A percentile compares a stretch with the other conserved stretches of the same genome.
These are phyloP conservation scores for Drosophila nigrodunni DNA, from an alignment of 1,140 invertebrate species.

Conservation along the genomic window DNA sequence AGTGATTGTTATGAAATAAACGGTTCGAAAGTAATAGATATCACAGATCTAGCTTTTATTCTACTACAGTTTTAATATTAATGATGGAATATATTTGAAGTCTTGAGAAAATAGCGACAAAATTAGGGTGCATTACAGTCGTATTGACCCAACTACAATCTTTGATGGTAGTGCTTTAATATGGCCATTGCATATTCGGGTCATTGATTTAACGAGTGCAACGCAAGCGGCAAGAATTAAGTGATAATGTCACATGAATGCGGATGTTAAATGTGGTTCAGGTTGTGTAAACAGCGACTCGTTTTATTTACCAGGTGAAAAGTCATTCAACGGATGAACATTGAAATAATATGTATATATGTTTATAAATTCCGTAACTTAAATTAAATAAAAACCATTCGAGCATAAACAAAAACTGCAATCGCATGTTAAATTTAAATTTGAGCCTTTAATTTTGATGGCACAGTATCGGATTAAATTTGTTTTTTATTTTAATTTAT, in stretches of 20 bases:
- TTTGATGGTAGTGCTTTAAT: conserved; percentile 11
- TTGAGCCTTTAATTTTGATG: not conserved
- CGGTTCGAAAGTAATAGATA: too few species aligned
- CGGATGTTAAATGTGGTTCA: conserved; percentile 11
- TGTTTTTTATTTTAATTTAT: not conserved
- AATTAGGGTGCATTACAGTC: too few species aligned
- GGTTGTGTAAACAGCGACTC: conserved; percentile 13
- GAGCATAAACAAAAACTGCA: not conserved
- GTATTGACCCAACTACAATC: too few species aligned
- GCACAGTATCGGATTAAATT: not conserved
- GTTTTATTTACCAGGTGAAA: conserved; percentile 23
- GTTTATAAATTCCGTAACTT: not conserved
- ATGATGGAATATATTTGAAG: too few species aligned
- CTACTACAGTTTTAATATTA: too few species aligned
- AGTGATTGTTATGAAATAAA: too few species aligned
- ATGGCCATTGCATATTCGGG: conserved; percentile 33
- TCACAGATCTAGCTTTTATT: too few species aligned
- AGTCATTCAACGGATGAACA: conserved; percentile 13
- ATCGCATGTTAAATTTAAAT: not conserved
- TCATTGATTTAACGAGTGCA: conserved; percentile 51
- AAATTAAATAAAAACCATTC: conserved; percentile 11
- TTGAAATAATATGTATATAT: conserved; percentile 1
- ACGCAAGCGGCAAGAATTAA: conserved; percentile 44
- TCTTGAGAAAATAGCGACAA: too few species aligned
- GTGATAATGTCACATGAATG: conserved; percentile 57